Evolutionary conservation across 2,113 vertebrate genomes (phyloP).

Genomic region (Taxidea taxus): DNA sequence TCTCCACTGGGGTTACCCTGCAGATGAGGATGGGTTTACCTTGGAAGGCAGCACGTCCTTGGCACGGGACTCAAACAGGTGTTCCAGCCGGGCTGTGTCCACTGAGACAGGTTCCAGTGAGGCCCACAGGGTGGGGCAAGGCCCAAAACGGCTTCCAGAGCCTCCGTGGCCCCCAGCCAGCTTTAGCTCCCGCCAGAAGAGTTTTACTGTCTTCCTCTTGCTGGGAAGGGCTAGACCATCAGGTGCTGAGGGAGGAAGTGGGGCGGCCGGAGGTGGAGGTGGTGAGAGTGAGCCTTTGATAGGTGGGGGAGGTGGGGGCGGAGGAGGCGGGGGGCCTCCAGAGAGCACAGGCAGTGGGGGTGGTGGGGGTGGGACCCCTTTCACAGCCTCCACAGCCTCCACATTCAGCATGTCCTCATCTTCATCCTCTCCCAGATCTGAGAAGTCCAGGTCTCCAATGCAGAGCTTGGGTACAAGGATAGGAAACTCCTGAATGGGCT

Average conservation of each 20-base stretch:
- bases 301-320: slow-evolving; percentile 79
- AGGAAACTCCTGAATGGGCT: slow-evolving; percentile 84
- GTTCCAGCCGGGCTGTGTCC: slow-evolving; percentile 90
- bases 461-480: slow-evolving; percentile 81
- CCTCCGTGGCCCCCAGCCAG: slow-evolving; percentile 65
- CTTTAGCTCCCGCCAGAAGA: slow-evolving; percentile 97
- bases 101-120: slow-evolving; percentile 90
- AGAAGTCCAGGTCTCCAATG: slow-evolving; percentile 98
- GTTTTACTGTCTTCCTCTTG: slow-evolving; percentile 95
- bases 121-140: slow-evolving; percentile 90
- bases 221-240: slow-evolving; percentile 75
- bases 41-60: slow-evolving; percentile 91
- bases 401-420: slow-evolving; percentile 89
- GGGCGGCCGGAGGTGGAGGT: slow-evolving; percentile 51
- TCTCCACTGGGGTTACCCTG: not conserved
- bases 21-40: slow-evolving; percentile 80
- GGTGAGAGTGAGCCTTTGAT: not conserved
- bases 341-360: slow-evolving; percentile 63
- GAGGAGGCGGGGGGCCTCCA: slow-evolving; percentile 78
- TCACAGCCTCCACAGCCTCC: slow-evolving; percentile 61
- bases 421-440: slow-evolving; percentile 94
- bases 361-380: slow-evolving; percentile 62
- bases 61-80: slow-evolving; percentile 95
- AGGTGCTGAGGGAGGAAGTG: slow-evolving; percentile 26
- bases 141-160: slow-evolving; percentile 54